Evolutionary conservation across 2,113 vertebrate species (phyloP).

Genomic region (Uropsilus gracilis): DNA sequence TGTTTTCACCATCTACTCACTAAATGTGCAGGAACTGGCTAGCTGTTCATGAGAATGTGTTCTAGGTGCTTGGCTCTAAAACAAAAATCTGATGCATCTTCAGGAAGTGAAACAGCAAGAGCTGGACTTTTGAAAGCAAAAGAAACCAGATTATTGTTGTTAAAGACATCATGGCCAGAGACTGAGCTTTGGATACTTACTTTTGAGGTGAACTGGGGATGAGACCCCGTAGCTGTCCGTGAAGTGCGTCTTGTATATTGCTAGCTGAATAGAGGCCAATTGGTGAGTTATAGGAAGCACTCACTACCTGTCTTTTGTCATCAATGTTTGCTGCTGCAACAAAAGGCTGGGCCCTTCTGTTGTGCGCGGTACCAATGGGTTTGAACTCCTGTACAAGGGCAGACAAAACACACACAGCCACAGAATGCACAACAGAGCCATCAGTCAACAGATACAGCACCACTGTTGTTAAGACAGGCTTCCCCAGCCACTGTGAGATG

Average conservation of each 20-base stretch:
- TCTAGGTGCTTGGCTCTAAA: slow-evolving; percentile 40
- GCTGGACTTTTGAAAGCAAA: slow-evolving; percentile 83
- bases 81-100: slow-evolving; percentile 22
- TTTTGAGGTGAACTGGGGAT: slow-evolving; percentile 88
- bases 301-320: slow-evolving; percentile 98
- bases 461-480: slow-evolving; percentile 78
- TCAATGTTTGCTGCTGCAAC: slow-evolving; percentile 97
- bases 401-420: slow-evolving; percentile 91
- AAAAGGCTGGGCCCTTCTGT: slow-evolving; percentile 96
- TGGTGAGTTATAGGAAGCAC: slow-evolving; percentile 97
- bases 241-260: slow-evolving; percentile 97
- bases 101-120: slow-evolving; percentile 82
- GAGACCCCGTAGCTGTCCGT: slow-evolving; percentile 95
- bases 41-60: background rate
- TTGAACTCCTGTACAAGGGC: slow-evolving; percentile 92
- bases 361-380: slow-evolving; percentile 94
- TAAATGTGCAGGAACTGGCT: background rate
- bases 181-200: slow-evolving; percentile 86
- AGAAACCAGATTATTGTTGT: background rate
- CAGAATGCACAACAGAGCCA: slow-evolving; percentile 84
- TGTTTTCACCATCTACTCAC: background rate
- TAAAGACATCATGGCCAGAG: background rate
- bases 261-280: slow-evolving; percentile 98
- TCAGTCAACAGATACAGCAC: slow-evolving; percentile 76
- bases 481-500: slow-evolving; percentile 46